Evolutionary conservation across 92 coral and sea anemone genomes (phyloP).

Genomic region (Siderastrea radians): DNA sequence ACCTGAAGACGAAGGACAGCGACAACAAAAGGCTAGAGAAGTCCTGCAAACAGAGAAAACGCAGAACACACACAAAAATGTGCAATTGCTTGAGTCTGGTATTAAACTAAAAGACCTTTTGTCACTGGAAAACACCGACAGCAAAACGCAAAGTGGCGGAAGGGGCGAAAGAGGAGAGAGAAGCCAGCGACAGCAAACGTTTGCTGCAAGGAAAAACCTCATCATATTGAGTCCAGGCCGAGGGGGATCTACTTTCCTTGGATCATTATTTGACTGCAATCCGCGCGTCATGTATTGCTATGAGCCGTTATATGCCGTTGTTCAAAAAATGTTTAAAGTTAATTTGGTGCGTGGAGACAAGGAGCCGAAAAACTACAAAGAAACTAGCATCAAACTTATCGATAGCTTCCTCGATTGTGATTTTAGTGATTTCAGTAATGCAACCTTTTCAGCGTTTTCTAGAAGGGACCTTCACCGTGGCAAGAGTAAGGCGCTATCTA

Average conservation of each 20-base stretch:
- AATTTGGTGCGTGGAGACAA: neutral
- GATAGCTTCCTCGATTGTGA: constrained; percentile 40
- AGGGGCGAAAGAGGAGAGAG: neutral
- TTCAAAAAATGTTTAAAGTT: neutral
- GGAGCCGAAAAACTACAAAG: neutral
- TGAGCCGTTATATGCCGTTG: constrained; percentile 53
- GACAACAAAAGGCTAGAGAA: no score
- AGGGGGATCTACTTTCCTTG: constrained; percentile 73
- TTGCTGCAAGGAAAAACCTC: constrained; percentile 22
- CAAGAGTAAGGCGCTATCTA: neutral
- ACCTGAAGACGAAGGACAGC: no score
- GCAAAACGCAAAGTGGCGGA: no score
- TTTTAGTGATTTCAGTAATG: constrained; percentile 5
- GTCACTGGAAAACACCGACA: no score
- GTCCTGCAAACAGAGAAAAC: no score
- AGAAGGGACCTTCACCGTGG: neutral
- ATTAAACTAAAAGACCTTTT: no score
- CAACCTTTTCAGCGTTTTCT: no score
- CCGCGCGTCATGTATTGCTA: constrained; percentile 54
- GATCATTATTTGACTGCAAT: constrained; percentile 50
- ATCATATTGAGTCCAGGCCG: constrained; percentile 66
- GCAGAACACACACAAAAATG: no score
- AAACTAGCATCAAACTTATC: neutral
- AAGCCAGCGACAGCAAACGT: neutral
- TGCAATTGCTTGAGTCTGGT: no score